Evolutionary conservation across 2,888 invertebrate genomes (phyloP), one percentile per base, ranked within the genome.

Genomic region (Sarcophaga subvicina): DNA sequence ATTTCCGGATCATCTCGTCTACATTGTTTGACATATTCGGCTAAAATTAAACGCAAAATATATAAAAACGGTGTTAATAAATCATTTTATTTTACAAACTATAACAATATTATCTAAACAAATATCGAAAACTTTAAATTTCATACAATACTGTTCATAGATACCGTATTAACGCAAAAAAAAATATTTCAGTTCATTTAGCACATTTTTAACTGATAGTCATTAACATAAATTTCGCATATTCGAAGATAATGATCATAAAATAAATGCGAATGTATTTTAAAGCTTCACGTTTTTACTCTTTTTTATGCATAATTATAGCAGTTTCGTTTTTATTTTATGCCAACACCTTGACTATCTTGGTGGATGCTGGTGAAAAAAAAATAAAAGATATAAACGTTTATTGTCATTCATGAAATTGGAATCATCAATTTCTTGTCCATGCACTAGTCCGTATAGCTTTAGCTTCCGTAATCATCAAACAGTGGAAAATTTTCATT

Each of bases 21-120:
- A 89, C 96, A 96, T 92, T 95, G 96, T 90, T 95, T 96, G 71
- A 96, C 95, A 90, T 96, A 96, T 85, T 95, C 94, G 47, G 95
- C 95, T 95, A 92, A 63, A 94, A 91, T 81, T 27, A 47, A 69
- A 76, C 83, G 83, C 64, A 82, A 86, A 63, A 87, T 25, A 78
- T 77, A 63, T 63, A 87, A 71, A 78, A 37, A 37, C 8, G 8
- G 2, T 37, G 37, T 60, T 10, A 71, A 62, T 45, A 69, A 70
- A 54, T 66, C 10, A 22, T 22, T 63, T 49, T 45, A 84, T 37
- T 37, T 37, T 2, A 37, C 8, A 37, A 8, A 10, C 37, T 37
- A 54, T 72, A 77, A 64, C 27, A 78, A 54, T 67, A 37, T 37
- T 37, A 37, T 37, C 37, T 69, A 62, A 59, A 25, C 47, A 66